Evolutionary conservation across 1,140 invertebrate genomes (phyloP), one percentile per base, ranked within the genome.

Genomic region (Globodera ellingtonae): DNA sequence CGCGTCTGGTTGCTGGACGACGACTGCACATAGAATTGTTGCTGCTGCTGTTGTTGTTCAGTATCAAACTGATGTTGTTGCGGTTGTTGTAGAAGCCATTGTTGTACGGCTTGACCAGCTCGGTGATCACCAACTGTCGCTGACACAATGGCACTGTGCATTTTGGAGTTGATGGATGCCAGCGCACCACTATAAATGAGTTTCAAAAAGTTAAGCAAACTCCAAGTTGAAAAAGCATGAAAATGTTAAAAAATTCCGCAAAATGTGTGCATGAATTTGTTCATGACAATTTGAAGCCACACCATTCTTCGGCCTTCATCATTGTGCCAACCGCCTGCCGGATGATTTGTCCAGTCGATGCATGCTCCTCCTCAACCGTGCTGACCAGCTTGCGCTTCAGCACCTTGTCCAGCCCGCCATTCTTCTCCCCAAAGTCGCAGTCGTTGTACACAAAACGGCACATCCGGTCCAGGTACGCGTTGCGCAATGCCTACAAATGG

Each of bases 381-480:
- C 75, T 67, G 13, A 50, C 75, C 62, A 77, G 47, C 35, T 77
- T 77, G 24, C 75, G 52, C 69, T 50, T 77, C n/a, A 77, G 24
- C 44, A 77, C 75, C 46, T 67, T 77, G 1, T 77, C 75, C 3
- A 77, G 69, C 0, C 75, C 75, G 0, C 75, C 75, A 67, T 77
- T 77, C 4, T 69, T 65, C 5, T 67, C 62, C 21, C 75, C 75
- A 67, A 67, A 77, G 21, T 77, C 75, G 50, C 75, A 77, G 48
- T 77, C 75, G n/a, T 77, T 77, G 62, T 77, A 77, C 2, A 77
- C 69, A 77, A 77, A 77, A 35, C 75, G 75, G 46, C 75, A 77
- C 47, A 77, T 21, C 69, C 75, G 65, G 7, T 77, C 75, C 75
- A 77, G 18, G 46, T 77, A 77, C 4, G 59, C 15, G 50, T 77